Conservation (phyloP, 2,797 vertebrate genomes). For the Ciconia nigra region DNA sequence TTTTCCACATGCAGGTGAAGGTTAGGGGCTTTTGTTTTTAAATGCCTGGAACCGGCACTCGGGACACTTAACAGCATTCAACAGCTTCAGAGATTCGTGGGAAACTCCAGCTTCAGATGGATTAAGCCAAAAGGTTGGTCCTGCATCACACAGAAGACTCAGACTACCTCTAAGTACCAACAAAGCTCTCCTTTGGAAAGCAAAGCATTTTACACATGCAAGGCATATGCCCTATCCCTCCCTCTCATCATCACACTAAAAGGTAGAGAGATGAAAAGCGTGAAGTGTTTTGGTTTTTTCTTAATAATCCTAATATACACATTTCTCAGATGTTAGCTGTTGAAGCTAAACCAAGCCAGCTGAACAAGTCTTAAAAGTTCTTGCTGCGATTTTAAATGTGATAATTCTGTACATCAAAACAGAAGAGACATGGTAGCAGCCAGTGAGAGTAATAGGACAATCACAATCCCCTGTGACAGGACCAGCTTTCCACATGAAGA, state of each 20-base stretch:
- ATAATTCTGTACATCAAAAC: not conserved
- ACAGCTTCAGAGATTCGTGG: not conserved
- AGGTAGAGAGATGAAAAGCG: constrained; percentile 22
- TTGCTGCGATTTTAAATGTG: not conserved
- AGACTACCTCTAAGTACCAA: not conserved
- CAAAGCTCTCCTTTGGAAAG: not conserved
- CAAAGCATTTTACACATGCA: not conserved
- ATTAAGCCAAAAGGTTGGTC: not conserved
- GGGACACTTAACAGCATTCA: not conserved
- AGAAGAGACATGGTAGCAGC: not conserved
- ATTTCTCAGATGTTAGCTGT: not conserved
- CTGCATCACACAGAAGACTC: not conserved
- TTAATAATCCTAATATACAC: not conserved
- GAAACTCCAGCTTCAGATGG: not conserved
- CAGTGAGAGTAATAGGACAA: not conserved
- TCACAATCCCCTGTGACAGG: not conserved
- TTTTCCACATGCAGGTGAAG: not conserved
- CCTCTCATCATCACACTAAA: not conserved
- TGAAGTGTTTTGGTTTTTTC: not conserved
- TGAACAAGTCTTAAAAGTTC: constrained; percentile 36
- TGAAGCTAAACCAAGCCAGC: constrained; percentile 11
- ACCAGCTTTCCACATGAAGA: not conserved
- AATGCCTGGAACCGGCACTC: not conserved
- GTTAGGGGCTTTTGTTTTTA: not conserved
- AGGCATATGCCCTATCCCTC: not conserved